Conservation (phyloP, 1,140 invertebrate genomes). For the Pogonus chalceus region DNA sequence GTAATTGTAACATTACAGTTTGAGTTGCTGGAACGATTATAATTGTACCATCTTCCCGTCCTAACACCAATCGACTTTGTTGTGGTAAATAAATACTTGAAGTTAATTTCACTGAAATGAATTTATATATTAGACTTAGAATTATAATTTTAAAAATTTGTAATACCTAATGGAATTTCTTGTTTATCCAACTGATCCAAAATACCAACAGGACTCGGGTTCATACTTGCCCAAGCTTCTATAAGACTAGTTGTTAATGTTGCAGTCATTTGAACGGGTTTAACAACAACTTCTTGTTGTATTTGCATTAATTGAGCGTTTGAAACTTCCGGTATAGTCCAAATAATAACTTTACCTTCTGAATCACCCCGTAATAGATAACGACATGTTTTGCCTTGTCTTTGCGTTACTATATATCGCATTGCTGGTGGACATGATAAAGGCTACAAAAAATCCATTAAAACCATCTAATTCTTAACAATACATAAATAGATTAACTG, state of each 20-base stretch:
- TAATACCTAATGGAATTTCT: constrained; percentile 20
- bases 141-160: no score
- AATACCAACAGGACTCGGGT: constrained; percentile 79
- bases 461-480: no score
- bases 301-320: constrained; percentile 56
- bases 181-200: constrained; percentile 70
- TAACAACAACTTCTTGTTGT: constrained; percentile 30
- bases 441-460: no score
- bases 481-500: no score
- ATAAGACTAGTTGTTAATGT: constrained; percentile 68
- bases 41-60: constrained; percentile 91
- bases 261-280: constrained; percentile 48
- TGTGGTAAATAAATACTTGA: constrained; percentile 87
- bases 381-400: constrained; percentile 50
- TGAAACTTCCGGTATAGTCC: constrained; percentile 77
- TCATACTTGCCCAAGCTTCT: constrained; percentile 77
- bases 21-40: constrained; percentile 95
- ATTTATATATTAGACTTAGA: neutral
- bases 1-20: constrained; percentile 85
- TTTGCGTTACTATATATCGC: constrained; percentile 56
- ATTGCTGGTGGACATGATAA: constrained; percentile 87
- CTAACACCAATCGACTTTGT: constrained; percentile 88
- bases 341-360: constrained; percentile 75
- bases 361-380: constrained; percentile 81
- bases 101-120: constrained; percentile 58